Conservation (phyloP, 2,113 vertebrate genomes). For the Plectropomus leopardus region DNA sequence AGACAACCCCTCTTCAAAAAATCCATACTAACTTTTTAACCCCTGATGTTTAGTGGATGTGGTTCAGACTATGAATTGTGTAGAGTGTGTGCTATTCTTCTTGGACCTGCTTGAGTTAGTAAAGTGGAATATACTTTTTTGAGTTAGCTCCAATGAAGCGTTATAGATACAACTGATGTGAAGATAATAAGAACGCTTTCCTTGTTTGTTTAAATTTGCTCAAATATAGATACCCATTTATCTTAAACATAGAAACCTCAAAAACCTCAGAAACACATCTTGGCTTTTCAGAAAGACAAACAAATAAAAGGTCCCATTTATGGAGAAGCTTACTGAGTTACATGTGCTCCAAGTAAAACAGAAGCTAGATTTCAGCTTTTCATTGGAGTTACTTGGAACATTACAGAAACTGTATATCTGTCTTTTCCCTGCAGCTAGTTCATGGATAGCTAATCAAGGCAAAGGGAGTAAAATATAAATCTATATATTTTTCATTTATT, state of each 20-base stretch:
- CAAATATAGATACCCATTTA: not conserved
- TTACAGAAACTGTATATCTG: not conserved
- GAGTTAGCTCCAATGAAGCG: not conserved
- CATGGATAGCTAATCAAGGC: slow-evolving; percentile 4
- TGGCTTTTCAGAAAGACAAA: not conserved
- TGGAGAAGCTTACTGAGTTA: not conserved
- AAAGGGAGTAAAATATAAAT: not conserved
- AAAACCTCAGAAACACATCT: not conserved
- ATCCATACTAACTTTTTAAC: not conserved
- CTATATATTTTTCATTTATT: not conserved
- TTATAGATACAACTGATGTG: not conserved
- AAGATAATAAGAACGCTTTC: not conserved
- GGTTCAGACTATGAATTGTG: not conserved
- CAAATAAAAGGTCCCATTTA: not conserved
- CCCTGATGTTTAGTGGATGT: not conserved
- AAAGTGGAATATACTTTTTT: not conserved
- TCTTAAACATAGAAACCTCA: not conserved
- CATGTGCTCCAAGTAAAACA: not conserved
- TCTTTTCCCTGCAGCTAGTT: not conserved
- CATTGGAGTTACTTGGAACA: not conserved
- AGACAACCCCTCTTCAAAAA: no score
- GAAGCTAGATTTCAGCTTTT: not conserved
- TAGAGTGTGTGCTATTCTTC: not conserved
- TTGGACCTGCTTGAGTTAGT: not conserved
- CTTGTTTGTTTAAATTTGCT: not conserved